Percentiles rank a stretch among this genome's conserved stretches.
Conservation (phyloP, 23 tunicate species). For the Halocynthia roretzi region DNA sequence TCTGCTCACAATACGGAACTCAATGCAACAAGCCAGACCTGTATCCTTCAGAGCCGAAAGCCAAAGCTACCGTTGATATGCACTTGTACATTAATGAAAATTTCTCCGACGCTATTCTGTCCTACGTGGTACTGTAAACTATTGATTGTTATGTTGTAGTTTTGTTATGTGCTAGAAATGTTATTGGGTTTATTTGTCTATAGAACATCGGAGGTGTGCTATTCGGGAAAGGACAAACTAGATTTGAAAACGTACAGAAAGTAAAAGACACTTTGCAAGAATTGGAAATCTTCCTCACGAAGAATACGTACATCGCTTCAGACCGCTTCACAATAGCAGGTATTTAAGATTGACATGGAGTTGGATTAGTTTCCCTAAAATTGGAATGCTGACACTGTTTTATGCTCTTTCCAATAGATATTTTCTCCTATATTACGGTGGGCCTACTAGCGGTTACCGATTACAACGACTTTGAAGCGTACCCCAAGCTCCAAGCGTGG, state of each 20-base stretch:
- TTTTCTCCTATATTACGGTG: constrained; percentile 8
- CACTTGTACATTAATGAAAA: constrained; percentile 9
- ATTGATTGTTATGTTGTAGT: neutral
- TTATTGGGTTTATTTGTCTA: neutral
- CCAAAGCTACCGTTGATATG: constrained; percentile 15
- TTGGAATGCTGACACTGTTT: neutral
- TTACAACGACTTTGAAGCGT: constrained; percentile 8
- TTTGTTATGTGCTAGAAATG: neutral
- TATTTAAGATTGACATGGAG: neutral
- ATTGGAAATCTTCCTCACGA: neutral
- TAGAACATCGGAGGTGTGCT: constrained; percentile 19
- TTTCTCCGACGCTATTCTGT: no score
- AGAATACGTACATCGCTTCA: constrained; percentile 9
- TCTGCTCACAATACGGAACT: constrained; percentile 3
- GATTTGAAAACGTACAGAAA: neutral
- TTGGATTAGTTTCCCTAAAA: neutral
- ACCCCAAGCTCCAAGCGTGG: constrained; percentile 19
- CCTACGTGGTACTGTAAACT: no score
- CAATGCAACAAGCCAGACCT: neutral
- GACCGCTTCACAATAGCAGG: constrained; percentile 16
- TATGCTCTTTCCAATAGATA: constrained; percentile 6
- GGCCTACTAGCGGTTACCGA: neutral
- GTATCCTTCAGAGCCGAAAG: constrained; percentile 11
- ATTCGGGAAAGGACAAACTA: constrained; percentile 6
- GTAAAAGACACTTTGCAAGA: constrained; percentile 3